Evolutionary conservation across 2,888 invertebrate species (phyloP), one percentile per base, ranked within the genome.

Genomic region (Smittia aterrima): DNA sequence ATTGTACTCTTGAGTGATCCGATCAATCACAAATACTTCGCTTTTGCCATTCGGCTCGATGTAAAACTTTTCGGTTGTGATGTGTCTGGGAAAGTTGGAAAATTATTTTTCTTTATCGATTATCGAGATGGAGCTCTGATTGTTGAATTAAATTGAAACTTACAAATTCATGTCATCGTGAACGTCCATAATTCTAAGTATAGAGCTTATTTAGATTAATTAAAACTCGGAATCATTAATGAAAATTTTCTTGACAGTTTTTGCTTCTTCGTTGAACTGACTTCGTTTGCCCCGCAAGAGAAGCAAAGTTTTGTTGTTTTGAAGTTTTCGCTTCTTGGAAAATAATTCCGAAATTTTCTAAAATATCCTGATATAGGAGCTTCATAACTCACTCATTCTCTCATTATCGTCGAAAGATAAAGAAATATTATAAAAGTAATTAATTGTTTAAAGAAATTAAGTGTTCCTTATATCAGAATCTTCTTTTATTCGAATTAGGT

Each of bases 21-120:
- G 86, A 81, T 97, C 95, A 78, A 97, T 93, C 72, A 94, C 87
- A 78, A 97, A 84, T 75, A 95, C 83, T 81, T 93, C 91, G 20
- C 88, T 87, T 77, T 88, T 87, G 66, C 88, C 86, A 76, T 89
- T 88, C 13, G 96, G 93, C 82, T 95, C 94, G 77, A 96, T 86
- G 79, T 90, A 92, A 83, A 96, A 95, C 81, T 92, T 92, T 79
- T 96, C 96, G 70, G 92, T 88, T n/a, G 95, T 94, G 77, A 90
- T 90, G 79, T 93, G 93, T 78, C 93, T 93, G 79, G 75, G 72
- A 73, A 76, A 77, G n/a, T n/a, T n/a, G 70, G 75, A 68, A 74
- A 7, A 58, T 58, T 40, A n/a, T n/a, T n/a, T 64, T n/a, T n/a
- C 64, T 53, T 32, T 67, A 75, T 74, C 58, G 66, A 75, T 68